Base-by-base conservation (phyloP, 2,888 invertebrate species). In the Helicoverpa assulta region DNA sequence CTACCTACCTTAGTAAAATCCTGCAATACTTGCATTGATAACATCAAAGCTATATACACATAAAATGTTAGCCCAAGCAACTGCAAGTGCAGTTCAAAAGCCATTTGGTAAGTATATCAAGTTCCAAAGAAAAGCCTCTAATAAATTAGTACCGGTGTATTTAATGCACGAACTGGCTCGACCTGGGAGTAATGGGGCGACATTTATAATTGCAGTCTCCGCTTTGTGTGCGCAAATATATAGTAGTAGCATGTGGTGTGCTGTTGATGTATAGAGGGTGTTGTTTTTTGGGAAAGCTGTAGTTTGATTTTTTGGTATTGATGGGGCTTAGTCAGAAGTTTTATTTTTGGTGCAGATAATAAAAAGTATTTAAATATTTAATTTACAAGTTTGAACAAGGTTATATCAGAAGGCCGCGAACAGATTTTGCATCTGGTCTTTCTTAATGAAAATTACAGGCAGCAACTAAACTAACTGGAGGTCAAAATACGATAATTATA, bases 121-220 rank as follows among this genome's bases (percentile, higher is more conserved):
- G 33, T 47, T 47, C 16, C 66, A 66, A 72, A 82, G 78, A 79
- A 79, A 82, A 80, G 73, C 70, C 59, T 62, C 58, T 69, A 70
- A 81, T 85, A 83, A 85, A 87, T 87, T 83, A 81, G 77, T 76
- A 73, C 88, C 81, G 51, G 75, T 86, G 84, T 83, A 81, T 71
- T 83, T 88, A 86, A 88, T 86, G 85, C 82, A 85, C 78, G 85
- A 83, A 80, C 80, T 82, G 81, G 71, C 77, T 67, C 74, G 71
- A 72, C 57, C 60, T 56, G 68, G 76, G 67, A 85, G 64, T 83
- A 79, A 84, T 83, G 77, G 61, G 40, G 73, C 76, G 80, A 78
- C 82, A 76, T 83, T 82, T 84, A 82, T 86, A 86, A 87, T 88
- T 88, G 78, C 80, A 74, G 80, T 73, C 52, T 63, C 63, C 29